These are phyloP conservation scores for Agrochola litura DNA, from an alignment of 2,888 invertebrate genomes.

Conservation along the genomic window DNA sequence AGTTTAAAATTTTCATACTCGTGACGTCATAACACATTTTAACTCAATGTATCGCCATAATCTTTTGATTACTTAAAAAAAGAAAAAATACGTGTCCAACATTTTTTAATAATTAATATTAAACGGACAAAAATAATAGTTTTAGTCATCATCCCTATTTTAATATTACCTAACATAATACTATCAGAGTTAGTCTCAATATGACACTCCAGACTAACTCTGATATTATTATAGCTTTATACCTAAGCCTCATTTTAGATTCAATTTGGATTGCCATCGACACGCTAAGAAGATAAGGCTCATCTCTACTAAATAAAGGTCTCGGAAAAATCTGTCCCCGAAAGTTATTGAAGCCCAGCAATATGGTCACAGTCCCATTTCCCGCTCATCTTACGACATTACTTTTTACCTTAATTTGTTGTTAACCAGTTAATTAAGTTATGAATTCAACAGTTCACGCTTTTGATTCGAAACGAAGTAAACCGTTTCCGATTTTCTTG, in stretches of 20 bases:
- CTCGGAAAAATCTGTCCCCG: neutral
- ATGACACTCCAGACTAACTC: neutral
- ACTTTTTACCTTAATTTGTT: slow-evolving; percentile 28
- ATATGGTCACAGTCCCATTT: slow-evolving; percentile 16
- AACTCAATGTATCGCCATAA: too few relatives aligned
- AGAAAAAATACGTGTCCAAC: too few relatives aligned
- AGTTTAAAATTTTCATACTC: too few relatives aligned
- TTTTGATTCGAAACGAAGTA: slow-evolving; percentile 3
- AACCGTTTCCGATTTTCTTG: slow-evolving; percentile 16
- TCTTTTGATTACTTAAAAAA: too few relatives aligned
- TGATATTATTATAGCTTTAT: neutral
- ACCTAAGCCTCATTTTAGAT: too few relatives aligned
- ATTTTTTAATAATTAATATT: too few relatives aligned
- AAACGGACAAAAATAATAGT: too few relatives aligned
- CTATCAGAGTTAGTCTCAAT: neutral
- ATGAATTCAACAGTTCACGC: slow-evolving; percentile 25
- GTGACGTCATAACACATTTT: too few relatives aligned
- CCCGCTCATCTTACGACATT: slow-evolving; percentile 20
- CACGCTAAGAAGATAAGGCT: neutral
- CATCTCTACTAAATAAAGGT: neutral
- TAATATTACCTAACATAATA: too few relatives aligned
- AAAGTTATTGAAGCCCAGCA: slow-evolving; percentile 4
- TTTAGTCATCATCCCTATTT: too few relatives aligned
- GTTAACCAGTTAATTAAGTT: slow-evolving; percentile 29
- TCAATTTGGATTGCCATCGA: neutral